Conservation (phyloP, 2,888 invertebrate genomes). For the Ornithoptera priamus region DNA sequence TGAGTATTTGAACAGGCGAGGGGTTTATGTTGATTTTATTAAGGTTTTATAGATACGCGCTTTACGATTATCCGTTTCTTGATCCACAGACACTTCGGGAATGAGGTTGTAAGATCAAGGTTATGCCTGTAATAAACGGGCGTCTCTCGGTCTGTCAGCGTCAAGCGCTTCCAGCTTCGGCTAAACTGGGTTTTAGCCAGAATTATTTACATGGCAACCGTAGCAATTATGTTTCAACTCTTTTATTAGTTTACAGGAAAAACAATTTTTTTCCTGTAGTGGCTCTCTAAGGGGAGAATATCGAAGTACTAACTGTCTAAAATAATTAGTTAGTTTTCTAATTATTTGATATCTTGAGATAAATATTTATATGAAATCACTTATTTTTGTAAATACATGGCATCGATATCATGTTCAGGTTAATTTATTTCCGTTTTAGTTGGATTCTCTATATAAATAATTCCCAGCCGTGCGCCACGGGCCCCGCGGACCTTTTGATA, state of each 20-base stretch:
- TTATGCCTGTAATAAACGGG: constrained; percentile 5
- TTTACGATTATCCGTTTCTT: constrained; percentile 30
- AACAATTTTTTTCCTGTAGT: no score
- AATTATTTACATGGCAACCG: neutral
- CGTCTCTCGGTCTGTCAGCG: neutral
- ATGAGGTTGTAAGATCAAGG: constrained; percentile 17
- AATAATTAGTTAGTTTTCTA: no score
- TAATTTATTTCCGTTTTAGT: no score
- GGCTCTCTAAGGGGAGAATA: no score
- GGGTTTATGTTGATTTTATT: constrained; percentile 23
- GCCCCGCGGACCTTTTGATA: neutral
- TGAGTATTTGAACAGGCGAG: constrained; percentile 14
- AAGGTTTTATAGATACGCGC: constrained; percentile 20
- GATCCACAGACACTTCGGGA: constrained; percentile 17
- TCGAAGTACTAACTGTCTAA: no score
- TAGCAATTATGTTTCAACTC: neutral
- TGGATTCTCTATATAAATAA: neutral
- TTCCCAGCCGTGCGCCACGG: neutral
- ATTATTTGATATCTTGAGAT: no score
- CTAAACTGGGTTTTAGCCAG: neutral
- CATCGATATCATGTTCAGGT: no score
- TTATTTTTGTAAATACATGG: no score
- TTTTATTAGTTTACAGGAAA: neutral
- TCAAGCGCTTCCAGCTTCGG: neutral
- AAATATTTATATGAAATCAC: no score